Evolutionary conservation across 1,140 invertebrate species (phyloP), one percentile per base, ranked within the genome.

Genomic region (Homarus americanus): DNA sequence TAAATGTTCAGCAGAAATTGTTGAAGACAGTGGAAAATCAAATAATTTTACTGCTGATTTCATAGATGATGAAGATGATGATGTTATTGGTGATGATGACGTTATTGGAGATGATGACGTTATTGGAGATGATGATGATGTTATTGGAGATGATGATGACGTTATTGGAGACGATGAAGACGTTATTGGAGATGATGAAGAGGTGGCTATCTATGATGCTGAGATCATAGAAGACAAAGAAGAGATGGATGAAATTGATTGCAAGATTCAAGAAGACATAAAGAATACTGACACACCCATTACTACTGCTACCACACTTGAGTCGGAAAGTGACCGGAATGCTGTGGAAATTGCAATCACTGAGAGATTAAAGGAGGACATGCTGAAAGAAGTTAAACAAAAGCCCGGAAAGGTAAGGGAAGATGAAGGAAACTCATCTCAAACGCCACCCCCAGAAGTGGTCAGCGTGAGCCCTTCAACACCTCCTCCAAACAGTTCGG

Each of bases 141-240:
- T 10, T 34, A 36, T 12, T 32, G 73, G 36, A 34, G 36, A 34
- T 75, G 73, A 79, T 20, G 76, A 49, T 79, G 76, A 79, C 9
- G 38, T 44, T 2, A 40, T 69, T 9, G 73, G 20, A 75, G 73
- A 34, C 2, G 73, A 75, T 34, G n/a, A n/a, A n/a, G n/a, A n/a
- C n/a, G n/a, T n/a, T n/a, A n/a, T 44, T 28, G 76, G 28, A 49
- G 76, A 79, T 3, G 76, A 79, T n/a, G 76, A 78, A 78, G 75
- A 40, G 17, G 36, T n/a, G 76, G 76, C 3, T n/a, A 41, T 5
- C 4, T 32, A n/a, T 32, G 28, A 44, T 20, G 76, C 32, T 32
- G 76, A 79, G n/a, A 36, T n/a, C 15, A 36, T 15, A 79, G 76
- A 79, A 5, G 41, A 79, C 17, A 12, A 79, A 44, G 41, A 49